These are phyloP conservation scores for Drosophila buzzatii DNA, from an alignment of 2,888 invertebrate genomes.

Conservation along the genomic window DNA sequence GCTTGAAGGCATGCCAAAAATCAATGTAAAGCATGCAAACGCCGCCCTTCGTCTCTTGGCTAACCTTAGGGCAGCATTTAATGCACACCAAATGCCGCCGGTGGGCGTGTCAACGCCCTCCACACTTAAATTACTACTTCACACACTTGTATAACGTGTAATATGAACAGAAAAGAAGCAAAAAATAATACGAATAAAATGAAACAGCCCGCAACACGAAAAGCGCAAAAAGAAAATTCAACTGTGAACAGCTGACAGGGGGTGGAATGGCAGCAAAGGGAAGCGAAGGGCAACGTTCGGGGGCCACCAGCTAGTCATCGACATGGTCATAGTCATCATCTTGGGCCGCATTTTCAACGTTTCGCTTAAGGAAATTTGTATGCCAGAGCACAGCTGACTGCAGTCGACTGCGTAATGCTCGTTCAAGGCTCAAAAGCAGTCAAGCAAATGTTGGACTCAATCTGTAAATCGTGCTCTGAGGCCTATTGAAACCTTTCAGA, in stretches of 20 bases:
- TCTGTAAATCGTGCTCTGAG: neutral
- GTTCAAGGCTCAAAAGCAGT: neutral
- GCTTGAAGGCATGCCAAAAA: conserved; percentile 71
- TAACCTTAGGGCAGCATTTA: conserved; percentile 58
- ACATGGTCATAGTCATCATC: conserved; percentile 74
- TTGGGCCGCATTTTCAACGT: conserved; percentile 56
- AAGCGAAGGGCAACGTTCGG: neutral
- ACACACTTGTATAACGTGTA: conserved; percentile 78
- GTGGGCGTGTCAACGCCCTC: conserved; percentile 69
- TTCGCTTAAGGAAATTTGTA: conserved; percentile 70
- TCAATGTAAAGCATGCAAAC: conserved; percentile 57
- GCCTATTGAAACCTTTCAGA: neutral
- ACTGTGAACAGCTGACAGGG: conserved; percentile 20
- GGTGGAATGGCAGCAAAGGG: neutral
- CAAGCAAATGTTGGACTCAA: neutral
- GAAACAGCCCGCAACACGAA: conserved; percentile 45
- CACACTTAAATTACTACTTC: conserved; percentile 80
- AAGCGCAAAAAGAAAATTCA: conserved; percentile 58
- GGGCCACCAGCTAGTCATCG: conserved; percentile 63
- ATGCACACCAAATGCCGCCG: conserved; percentile 66
- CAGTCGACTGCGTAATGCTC: neutral
- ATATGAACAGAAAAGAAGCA: conserved; percentile 53
- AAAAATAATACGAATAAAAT: conserved; percentile 8
- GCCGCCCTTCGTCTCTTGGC: conserved; percentile 11
- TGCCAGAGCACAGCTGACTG: conserved; percentile 4